phyloP scores from a whole-genome alignment of 2,888 invertebrate genomes.

The Tachina lurida region DNA sequence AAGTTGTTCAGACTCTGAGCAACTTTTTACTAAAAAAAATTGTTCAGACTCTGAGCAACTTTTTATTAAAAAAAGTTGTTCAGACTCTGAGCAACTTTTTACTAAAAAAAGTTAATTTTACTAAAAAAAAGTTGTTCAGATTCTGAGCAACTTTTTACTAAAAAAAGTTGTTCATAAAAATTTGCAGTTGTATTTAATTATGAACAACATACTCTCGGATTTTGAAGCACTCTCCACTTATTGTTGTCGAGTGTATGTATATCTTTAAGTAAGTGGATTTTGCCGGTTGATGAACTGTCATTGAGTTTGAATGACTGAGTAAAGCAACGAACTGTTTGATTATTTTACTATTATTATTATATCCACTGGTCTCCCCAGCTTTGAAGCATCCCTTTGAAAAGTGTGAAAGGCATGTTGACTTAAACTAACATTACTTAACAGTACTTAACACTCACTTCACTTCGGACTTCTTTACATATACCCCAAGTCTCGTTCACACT shows the following conservation, averaged over 20 bases:
- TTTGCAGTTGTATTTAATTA: conserved; percentile 29
- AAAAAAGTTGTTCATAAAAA: conserved; percentile 5
- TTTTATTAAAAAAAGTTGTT: background rate
- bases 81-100: background rate
- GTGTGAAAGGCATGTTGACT: too few relatives aligned
- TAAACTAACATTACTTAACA: too few relatives aligned
- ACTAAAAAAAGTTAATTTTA: too few relatives aligned
- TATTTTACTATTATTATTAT: background rate
- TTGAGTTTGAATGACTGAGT: background rate
- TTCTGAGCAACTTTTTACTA: background rate
- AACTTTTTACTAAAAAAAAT: background rate
- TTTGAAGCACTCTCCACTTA: background rate
- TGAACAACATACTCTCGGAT: conserved; percentile 8
- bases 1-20: background rate
- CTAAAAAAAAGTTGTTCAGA: background rate
- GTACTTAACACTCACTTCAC: too few relatives aligned
- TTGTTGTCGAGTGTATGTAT: conserved; percentile 27
- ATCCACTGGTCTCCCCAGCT: too few relatives aligned
- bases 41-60: background rate
- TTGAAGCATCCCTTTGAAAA: too few relatives aligned
- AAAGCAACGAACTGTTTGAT: background rate
- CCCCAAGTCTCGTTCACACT: too few relatives aligned
- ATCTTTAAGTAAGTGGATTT: conserved; percentile 23
- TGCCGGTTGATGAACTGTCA: conserved; percentile 58
- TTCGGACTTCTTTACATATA: too few relatives aligned